A percentile compares a stretch with the other conserved stretches of the same genome.
phyloP scores from a whole-genome alignment of 1,140 invertebrate species.

The Drosophila busckii region DNA sequence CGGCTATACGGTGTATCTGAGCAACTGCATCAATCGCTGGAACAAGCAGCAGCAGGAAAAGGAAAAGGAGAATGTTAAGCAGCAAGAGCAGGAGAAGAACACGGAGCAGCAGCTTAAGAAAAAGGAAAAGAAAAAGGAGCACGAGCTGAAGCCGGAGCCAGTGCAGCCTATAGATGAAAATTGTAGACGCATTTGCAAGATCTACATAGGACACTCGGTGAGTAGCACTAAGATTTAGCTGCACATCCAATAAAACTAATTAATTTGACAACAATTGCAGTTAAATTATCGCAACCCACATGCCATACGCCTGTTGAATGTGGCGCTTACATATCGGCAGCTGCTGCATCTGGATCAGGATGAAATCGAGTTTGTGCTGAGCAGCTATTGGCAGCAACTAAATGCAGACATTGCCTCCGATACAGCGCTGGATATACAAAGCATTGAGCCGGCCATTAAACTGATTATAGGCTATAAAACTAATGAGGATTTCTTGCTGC shows the following conservation, averaged over 20 bases:
- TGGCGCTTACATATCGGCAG: slow-evolving; percentile 61
- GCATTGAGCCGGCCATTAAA: slow-evolving; percentile 52
- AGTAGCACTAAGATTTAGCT: not conserved
- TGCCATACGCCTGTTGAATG: slow-evolving; percentile 56
- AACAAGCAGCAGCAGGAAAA: slow-evolving; percentile 20
- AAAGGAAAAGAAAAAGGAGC: not conserved
- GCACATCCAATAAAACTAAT: not conserved
- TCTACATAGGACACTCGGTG: slow-evolving; percentile 74
- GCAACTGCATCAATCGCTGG: slow-evolving; percentile 48
- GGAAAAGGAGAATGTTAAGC: not conserved
- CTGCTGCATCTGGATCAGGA: slow-evolving; percentile 64
- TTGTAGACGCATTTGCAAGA: slow-evolving; percentile 68
- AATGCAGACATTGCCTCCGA: slow-evolving; percentile 46
- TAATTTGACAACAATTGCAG: slow-evolving; percentile 9
- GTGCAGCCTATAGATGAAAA: slow-evolving; percentile 48
- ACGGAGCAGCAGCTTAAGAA: not conserved
- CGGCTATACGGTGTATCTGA: slow-evolving; percentile 48
- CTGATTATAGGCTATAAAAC: slow-evolving; percentile 72
- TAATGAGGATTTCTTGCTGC: slow-evolving; percentile 65
- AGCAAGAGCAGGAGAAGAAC: not conserved
- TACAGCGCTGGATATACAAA: slow-evolving; percentile 14
- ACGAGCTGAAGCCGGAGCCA: not conserved
- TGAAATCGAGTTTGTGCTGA: slow-evolving; percentile 68
- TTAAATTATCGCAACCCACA: slow-evolving; percentile 61
- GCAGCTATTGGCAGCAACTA: slow-evolving; percentile 61